Conservation (phyloP, 2,797 vertebrate species). For the Gallirallus australis region DNA sequence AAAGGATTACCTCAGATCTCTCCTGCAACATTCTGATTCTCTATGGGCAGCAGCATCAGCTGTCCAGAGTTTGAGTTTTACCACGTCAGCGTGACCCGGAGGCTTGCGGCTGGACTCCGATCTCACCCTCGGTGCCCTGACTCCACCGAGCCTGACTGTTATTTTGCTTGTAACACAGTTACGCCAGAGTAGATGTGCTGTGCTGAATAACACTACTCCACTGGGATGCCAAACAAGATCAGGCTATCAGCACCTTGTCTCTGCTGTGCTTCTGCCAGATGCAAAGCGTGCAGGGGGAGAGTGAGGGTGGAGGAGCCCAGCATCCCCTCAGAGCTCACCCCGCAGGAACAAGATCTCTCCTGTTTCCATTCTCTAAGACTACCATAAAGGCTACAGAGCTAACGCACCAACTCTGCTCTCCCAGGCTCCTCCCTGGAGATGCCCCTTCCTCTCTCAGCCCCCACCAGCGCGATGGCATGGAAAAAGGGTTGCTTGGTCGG, state of each 20-base stretch:
- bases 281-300: not conserved
- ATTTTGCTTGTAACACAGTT: not conserved
- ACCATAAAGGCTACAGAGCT: not conserved
- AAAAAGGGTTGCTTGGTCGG: not conserved
- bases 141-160: not conserved
- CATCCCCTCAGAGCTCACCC: fast-evolving
- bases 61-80: not conserved
- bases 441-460: not conserved
- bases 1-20: not conserved
- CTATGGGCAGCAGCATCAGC: not conserved
- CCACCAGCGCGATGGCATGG: not conserved
- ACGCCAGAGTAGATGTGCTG: not conserved
- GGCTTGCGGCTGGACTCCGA: fast-evolving
- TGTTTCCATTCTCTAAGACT: not conserved
- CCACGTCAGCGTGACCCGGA: not conserved
- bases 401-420: not conserved
- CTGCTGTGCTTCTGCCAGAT: not conserved
- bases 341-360: not conserved
- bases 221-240: not conserved
- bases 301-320: not conserved
- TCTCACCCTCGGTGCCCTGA: not conserved
- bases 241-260: not conserved
- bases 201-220: not conserved
- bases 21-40: not conserved
- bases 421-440: not conserved